Conservation (phyloP, 2,797 vertebrate species). For the Enteromius paludinosus region DNA sequence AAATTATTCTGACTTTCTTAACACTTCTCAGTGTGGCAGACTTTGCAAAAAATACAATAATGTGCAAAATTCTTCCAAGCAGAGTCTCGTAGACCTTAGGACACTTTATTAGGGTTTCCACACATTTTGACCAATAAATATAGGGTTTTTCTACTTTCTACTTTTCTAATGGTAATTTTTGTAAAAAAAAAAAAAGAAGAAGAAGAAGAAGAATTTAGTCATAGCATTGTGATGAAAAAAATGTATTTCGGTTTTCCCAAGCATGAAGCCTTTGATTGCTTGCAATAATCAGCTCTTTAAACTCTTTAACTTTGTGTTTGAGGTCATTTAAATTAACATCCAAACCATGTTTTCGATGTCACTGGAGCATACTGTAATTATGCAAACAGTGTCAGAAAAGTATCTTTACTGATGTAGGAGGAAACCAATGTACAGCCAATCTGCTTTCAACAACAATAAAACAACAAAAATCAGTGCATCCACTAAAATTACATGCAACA, state of each 20-base stretch:
- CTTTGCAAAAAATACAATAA: not conserved
- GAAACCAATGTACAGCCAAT: not conserved
- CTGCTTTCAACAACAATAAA: slow-evolving; percentile 18
- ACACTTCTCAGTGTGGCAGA: slow-evolving; percentile 2
- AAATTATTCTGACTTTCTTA: slow-evolving; percentile 9
- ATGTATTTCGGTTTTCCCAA: not conserved
- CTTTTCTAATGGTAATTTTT: not conserved
- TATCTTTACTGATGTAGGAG: not conserved
- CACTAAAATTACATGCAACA: slow-evolving; percentile 20
- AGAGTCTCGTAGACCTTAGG: not conserved
- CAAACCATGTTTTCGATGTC: not conserved
- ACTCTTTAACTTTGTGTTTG: slow-evolving; percentile 1
- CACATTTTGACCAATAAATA: not conserved
- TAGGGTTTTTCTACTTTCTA: not conserved
- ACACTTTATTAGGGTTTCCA: not conserved
- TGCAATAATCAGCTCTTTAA: not conserved
- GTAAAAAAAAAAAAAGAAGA: not conserved
- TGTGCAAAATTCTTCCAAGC: not conserved
- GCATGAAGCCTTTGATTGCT: not conserved
- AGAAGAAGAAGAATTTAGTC: not conserved
- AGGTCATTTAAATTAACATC: not conserved
- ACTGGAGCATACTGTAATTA: not conserved
- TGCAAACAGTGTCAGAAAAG: slow-evolving; percentile 1
- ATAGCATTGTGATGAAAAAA: not conserved
- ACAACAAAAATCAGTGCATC: slow-evolving; percentile 10